These are phyloP conservation scores for Ochotona princeps DNA, from an alignment of 2,113 vertebrate species.

Conservation along the genomic window DNA sequence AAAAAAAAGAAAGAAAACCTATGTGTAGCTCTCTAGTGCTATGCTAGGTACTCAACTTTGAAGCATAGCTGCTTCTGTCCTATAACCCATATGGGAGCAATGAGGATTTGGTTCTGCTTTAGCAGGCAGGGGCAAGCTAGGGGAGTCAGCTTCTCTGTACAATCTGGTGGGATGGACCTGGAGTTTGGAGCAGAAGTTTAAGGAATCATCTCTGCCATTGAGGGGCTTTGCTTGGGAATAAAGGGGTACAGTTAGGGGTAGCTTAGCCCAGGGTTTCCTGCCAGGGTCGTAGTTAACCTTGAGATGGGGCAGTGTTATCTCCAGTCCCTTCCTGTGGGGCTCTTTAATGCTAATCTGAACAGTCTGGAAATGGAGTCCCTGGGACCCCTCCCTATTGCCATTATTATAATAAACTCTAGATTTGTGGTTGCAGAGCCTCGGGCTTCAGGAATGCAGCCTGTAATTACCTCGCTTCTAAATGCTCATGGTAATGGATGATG, in stretches of 20 bases:
- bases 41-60: background rate
- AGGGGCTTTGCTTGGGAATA: background rate
- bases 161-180: background rate
- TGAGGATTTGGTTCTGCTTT: background rate
- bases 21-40: background rate
- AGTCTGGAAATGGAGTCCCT: constrained; percentile 46
- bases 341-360: constrained; percentile 11
- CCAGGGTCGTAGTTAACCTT: background rate
- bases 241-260: background rate
- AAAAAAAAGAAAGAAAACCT: too few relatives aligned
- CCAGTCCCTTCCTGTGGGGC: background rate
- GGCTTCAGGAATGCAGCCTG: constrained; percentile 61
- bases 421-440: background rate
- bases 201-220: background rate
- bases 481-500: constrained; percentile 40
- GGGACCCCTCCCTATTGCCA: constrained; percentile 1
- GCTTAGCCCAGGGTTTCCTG: background rate
- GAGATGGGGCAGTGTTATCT: too few relatives aligned
- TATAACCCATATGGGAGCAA: background rate
- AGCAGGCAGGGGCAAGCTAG: background rate
- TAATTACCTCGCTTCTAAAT: constrained; percentile 61
- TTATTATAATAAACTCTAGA: constrained; percentile 58
- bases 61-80: background rate
- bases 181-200: background rate
- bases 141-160: background rate